phyloP scores from a whole-genome alignment of 1,140 invertebrate species.

The Propsilocerus akamusi region DNA sequence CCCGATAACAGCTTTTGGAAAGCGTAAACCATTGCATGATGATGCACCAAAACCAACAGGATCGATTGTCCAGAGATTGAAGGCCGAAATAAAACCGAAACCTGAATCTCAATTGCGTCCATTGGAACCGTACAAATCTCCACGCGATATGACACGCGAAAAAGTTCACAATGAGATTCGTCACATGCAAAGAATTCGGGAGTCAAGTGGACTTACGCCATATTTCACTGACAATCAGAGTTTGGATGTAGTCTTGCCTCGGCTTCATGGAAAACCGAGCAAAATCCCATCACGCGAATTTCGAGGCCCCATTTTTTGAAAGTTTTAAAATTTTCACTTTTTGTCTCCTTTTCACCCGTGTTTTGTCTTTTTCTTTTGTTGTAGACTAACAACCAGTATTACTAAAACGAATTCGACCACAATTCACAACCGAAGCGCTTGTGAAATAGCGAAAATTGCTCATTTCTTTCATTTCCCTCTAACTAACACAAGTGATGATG shows the following conservation, averaged over 20 bases:
- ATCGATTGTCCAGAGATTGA: slow-evolving; percentile 23
- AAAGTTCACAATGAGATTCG: slow-evolving; percentile 33
- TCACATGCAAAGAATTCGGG: slow-evolving; percentile 30
- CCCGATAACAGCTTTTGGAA: slow-evolving; percentile 61
- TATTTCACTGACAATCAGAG: slow-evolving; percentile 32
- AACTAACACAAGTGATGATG: no score
- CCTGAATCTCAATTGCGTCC: slow-evolving; percentile 32
- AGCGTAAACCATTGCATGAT: slow-evolving; percentile 24
- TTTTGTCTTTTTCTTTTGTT: not conserved
- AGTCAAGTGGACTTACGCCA: slow-evolving; percentile 28
- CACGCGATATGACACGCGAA: slow-evolving; percentile 36
- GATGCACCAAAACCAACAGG: slow-evolving; percentile 17
- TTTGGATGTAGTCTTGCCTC: slow-evolving; percentile 37
- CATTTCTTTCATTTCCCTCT: no score
- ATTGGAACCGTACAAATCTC: slow-evolving; percentile 38
- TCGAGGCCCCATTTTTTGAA: not conserved
- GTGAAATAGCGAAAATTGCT: not conserved
- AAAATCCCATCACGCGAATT: slow-evolving; percentile 8
- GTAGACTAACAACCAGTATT: not conserved
- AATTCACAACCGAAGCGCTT: no score
- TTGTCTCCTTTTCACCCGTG: no score
- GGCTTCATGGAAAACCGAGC: slow-evolving; percentile 27
- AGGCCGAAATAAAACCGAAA: slow-evolving; percentile 32
- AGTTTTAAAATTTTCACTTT: not conserved
- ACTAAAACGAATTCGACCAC: no score